phyloP scores from a whole-genome alignment of 2,113 vertebrate genomes.

The Physeter macrocephalus region DNA sequence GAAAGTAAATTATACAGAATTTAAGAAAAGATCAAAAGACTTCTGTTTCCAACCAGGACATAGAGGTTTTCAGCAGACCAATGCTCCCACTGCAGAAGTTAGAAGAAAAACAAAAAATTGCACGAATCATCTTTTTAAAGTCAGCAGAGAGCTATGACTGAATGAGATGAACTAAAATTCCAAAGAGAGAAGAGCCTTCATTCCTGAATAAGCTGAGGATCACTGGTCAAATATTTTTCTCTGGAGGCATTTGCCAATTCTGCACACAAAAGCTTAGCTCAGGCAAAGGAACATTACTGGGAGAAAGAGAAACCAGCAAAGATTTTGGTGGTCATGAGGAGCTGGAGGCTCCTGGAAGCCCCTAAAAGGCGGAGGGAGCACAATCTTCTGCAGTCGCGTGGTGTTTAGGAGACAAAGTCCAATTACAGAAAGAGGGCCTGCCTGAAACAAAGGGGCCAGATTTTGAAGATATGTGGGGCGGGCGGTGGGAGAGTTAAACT shows the following conservation, averaged over 20 bases:
- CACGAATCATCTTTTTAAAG: neutral
- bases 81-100: neutral
- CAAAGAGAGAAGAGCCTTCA: neutral
- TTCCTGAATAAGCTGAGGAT: neutral
- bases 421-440: too few species aligned
- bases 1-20: neutral
- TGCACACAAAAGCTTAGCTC: neutral
- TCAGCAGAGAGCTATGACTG: neutral
- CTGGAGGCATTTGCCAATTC: neutral
- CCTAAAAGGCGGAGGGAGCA: neutral
- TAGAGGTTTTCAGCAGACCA: neutral
- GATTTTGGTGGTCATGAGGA: neutral
- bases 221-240: neutral
- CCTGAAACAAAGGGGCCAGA: neutral
- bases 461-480: neutral
- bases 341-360: neutral
- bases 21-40: neutral
- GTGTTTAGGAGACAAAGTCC: neutral
- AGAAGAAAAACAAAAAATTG: neutral
- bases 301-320: neutral
- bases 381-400: neutral
- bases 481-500: neutral
- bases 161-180: neutral
- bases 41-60: neutral
- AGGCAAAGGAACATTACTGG: neutral